Evolutionary conservation across 2,113 vertebrate genomes (phyloP).

Genomic region (Lipophrys pholis): DNA sequence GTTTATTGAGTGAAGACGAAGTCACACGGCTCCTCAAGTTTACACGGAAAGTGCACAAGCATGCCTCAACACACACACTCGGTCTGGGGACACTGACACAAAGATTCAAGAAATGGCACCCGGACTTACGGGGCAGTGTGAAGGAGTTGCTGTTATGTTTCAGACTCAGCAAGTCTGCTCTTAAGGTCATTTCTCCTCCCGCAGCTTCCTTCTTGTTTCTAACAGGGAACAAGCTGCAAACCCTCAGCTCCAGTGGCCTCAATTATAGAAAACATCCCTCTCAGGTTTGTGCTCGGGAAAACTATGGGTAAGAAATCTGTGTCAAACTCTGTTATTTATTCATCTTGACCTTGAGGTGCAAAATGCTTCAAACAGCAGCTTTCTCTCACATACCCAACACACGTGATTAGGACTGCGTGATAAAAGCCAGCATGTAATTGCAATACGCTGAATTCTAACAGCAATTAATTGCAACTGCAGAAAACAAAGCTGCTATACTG

Average conservation of each 20-base stretch:
- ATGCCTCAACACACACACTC: conserved; percentile 39
- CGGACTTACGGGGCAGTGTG: background rate
- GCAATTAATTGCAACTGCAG: too few relatives aligned
- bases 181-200: conserved; percentile 35
- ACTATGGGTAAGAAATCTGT: conserved; percentile 19
- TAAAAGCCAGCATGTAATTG: too few relatives aligned
- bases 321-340: conserved; percentile 57
- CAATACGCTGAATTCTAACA: conserved; percentile 1
- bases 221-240: conserved; percentile 22
- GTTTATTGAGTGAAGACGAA: conserved; percentile 65
- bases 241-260: conserved; percentile 32
- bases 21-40: conserved; percentile 49
- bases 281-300: conserved; percentile 24
- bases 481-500: background rate
- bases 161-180: conserved; percentile 17
- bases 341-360: conserved; percentile 53
- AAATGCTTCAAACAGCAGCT: conserved; percentile 24
- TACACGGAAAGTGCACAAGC: conserved; percentile 49
- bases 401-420: too few relatives aligned
- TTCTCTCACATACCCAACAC: background rate
- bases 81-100: conserved; percentile 8
- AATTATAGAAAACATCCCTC: conserved; percentile 35
- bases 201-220: conserved; percentile 9
- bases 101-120: background rate
- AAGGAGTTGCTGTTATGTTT: too few relatives aligned